Evolutionary conservation across 2,113 vertebrate genomes (phyloP), one percentile per base, ranked within the genome.

Genomic region (Cricetomys ansorgei): DNA sequence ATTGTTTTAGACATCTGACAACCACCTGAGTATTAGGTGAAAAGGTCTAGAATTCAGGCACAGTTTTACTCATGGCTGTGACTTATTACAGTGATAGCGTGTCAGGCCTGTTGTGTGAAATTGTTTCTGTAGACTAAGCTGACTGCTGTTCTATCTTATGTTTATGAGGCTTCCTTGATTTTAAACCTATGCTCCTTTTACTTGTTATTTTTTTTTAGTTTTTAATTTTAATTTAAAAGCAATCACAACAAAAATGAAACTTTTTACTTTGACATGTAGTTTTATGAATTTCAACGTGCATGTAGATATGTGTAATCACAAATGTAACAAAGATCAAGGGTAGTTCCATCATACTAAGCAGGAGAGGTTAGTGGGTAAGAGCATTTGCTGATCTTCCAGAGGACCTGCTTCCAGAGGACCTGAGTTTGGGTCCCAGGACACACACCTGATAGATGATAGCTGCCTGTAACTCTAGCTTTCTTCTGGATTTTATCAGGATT

Each of bases 151-250:
- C 76, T 53, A 45, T 87, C 92, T 89, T 70, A n/a, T 88, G 76
- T 88, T 90, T 77, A 53, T 77, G 92, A 77, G n/a, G 1, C 45
- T 88, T 88, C 53, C 50, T 94, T 13, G n/a, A 53, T 69, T 70
- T 96, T 59, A 7, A 59, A 59, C 37, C 21, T 27, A 81, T 19
- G 40, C 12, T 27, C 23, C 37, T 57, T 81, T 81, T n/a, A 81
- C 53, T 81, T 81, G 19, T 80, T 86, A 75, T 45, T 67, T 1
- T 57, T 77, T 72, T 93, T 75, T 57, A 91, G n/a, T 89, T 84
- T 59, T 67, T 59, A 77, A 69, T 96, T 94, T 94, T 94, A 43
- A 76, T 89, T 94, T 59, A 10, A 29, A 79, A 94, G 59, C 75
- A 29, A 43, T 94, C 48, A 73, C 13, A 89, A 64, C 25, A 89